Conservation (phyloP, 2,797 vertebrate genomes). For the Bovichtus diacanthus region DNA sequence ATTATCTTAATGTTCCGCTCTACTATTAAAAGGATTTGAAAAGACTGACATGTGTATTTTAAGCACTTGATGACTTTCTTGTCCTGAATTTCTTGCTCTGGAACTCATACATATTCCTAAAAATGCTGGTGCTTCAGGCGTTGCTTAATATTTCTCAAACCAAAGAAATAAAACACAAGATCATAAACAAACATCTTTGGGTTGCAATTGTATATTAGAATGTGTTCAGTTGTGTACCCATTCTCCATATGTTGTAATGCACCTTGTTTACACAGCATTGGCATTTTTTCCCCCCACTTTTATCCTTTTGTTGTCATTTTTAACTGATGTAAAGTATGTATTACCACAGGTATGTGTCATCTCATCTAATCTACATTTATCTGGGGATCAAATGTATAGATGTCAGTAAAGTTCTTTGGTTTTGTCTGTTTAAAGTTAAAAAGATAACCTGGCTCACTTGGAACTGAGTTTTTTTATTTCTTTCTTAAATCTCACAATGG, state of each 20-base stretch:
- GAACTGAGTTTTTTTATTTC: background rate
- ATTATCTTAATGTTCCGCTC: slow-evolving; percentile 30
- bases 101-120: background rate
- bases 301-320: too few relatives aligned
- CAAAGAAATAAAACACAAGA: background rate
- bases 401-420: background rate
- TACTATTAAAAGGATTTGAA: background rate
- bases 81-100: background rate
- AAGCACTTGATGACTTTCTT: slow-evolving; percentile 6
- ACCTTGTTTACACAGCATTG: too few relatives aligned
- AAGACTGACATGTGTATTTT: background rate
- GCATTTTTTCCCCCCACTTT: too few relatives aligned
- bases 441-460: background rate
- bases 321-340: too few relatives aligned
- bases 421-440: background rate
- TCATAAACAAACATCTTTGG: background rate
- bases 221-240: background rate
- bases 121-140: background rate
- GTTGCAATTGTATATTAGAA: background rate
- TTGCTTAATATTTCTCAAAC: background rate
- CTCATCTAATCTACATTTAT: background rate
- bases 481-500: background rate
- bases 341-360: slow-evolving; percentile 1
- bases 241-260: too few relatives aligned
- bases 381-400: background rate